These are phyloP conservation scores for Pelvicachromis taeniatus DNA, from an alignment of 2,113 vertebrate genomes.

Conservation along the genomic window DNA sequence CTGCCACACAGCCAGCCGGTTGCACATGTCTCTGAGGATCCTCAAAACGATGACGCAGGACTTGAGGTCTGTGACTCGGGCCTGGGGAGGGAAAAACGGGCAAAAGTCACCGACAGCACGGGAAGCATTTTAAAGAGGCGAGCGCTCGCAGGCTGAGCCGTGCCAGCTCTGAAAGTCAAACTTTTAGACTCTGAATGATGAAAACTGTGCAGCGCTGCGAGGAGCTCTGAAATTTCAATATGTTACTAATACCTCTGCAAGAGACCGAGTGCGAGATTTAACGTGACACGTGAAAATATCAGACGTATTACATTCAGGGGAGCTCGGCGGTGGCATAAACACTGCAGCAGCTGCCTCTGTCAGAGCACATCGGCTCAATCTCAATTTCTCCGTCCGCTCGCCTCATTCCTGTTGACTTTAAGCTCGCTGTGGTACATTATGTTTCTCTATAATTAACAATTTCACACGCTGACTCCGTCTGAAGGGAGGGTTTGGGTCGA, in stretches of 20 bases:
- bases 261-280: neutral
- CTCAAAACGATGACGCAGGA: slow-evolving; percentile 92
- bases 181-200: neutral
- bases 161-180: too few relatives aligned
- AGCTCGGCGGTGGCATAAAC: neutral
- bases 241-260: neutral
- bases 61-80: slow-evolving; percentile 89
- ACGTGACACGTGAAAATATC: neutral
- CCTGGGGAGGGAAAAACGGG: slow-evolving; percentile 72
- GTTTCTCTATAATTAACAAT: neutral
- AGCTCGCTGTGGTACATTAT: neutral
- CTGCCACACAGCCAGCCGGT: slow-evolving; percentile 85
- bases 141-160: neutral
- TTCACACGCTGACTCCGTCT: neutral
- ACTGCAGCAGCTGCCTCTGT: neutral
- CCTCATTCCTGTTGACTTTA: neutral
- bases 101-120: neutral
- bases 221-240: neutral
- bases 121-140: neutral
- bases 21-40: slow-evolving; percentile 92
- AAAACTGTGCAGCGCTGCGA: neutral
- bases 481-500: neutral
- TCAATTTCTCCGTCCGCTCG: neutral
- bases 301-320: neutral
- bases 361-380: neutral